phyloP scores from a whole-genome alignment of 2,113 vertebrate species.

The Chionodraco myersi region DNA sequence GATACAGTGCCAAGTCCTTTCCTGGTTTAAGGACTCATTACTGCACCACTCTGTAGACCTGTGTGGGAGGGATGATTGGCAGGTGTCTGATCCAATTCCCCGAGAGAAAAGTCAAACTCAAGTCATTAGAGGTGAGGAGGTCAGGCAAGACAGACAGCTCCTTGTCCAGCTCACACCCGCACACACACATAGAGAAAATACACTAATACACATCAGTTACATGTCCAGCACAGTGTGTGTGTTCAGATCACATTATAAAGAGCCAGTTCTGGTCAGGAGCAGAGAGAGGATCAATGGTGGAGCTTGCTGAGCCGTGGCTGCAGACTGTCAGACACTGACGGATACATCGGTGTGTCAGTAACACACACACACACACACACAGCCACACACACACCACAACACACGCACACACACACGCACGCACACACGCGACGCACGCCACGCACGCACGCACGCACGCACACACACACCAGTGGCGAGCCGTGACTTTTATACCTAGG shows the following conservation, averaged over 20 bases:
- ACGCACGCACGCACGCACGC: slow-evolving; percentile 19
- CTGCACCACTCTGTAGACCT: no score
- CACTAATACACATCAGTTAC: slow-evolving; percentile 23
- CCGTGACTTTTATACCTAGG: no score
- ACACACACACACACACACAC: slow-evolving; percentile 1
- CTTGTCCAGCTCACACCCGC: neutral
- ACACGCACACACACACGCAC: neutral
- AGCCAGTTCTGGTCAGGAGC: slow-evolving; percentile 27
- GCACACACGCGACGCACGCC: slow-evolving; percentile 12
- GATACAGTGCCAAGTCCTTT: no score
- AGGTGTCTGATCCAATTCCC: slow-evolving; percentile 28
- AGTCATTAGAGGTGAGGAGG: slow-evolving; percentile 37
- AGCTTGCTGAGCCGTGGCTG: slow-evolving; percentile 42
- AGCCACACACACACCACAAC: no score
- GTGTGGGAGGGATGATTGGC: slow-evolving; percentile 21
- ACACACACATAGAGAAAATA: neutral
- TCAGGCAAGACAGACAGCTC: slow-evolving; percentile 19
- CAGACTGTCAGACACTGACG: slow-evolving; percentile 42
- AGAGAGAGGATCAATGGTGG: slow-evolving; percentile 41
- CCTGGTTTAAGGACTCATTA: no score
- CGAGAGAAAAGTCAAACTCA: slow-evolving; percentile 26
- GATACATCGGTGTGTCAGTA: slow-evolving; percentile 13
- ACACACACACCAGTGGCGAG: neutral
- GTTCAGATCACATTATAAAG: slow-evolving; percentile 1
- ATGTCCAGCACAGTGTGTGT: neutral